A percentile compares a stretch with the other conserved stretches of the same genome.
phyloP scores from a whole-genome alignment of 2,113 vertebrate genomes.

The Coracopsis vasa region DNA sequence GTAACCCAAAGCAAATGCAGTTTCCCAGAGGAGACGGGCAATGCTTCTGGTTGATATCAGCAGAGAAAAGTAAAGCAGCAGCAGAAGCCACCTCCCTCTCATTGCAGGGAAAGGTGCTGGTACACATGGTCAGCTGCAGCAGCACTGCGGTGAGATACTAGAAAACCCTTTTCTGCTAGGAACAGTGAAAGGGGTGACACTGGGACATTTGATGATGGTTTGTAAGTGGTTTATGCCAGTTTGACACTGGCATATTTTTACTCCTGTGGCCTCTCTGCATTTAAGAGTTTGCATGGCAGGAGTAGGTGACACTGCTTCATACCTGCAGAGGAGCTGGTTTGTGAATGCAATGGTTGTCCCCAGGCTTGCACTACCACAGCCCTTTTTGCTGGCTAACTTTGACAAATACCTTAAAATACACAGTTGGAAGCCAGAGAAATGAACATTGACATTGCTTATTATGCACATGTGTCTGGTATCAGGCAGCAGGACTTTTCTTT shows the following conservation, averaged over 20 bases:
- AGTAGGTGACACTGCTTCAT: not conserved
- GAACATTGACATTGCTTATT: not conserved
- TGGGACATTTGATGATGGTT: not conserved
- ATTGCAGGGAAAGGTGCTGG: not conserved
- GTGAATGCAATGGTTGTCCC: not conserved
- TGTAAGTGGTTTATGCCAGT: not conserved
- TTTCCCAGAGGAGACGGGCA: not conserved
- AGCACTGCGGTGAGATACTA: not conserved
- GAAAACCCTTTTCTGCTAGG: not conserved
- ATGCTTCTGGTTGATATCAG: not conserved
- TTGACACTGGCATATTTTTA: not conserved
- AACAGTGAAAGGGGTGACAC: not conserved
- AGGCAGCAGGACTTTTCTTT: not conserved
- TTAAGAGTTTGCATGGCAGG: not conserved
- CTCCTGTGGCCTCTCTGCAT: not conserved
- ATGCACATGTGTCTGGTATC: not conserved
- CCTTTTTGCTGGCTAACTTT: not conserved
- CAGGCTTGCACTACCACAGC: not conserved
- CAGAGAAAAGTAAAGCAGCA: not conserved
- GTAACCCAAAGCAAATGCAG: not conserved
- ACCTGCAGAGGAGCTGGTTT: not conserved
- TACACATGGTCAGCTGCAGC: fast-evolving
- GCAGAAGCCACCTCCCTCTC: not conserved
- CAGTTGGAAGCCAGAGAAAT: not conserved
- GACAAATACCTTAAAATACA: not conserved